phyloP scores from a whole-genome alignment of 92 coral and sea anemone genomes.

The Porites cylindrica region DNA sequence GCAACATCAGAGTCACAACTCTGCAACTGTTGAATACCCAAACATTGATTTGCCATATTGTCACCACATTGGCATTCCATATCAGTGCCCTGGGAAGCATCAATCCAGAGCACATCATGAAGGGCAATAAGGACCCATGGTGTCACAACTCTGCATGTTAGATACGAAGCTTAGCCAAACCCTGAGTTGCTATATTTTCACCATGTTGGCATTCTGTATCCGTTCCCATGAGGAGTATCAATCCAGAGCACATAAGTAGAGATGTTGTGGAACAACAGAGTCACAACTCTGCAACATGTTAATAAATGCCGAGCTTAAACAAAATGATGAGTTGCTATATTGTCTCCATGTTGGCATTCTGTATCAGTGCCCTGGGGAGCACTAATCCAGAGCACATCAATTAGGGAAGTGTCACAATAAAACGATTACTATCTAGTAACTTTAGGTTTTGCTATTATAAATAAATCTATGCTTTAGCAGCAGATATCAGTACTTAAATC shows the following conservation, averaged over 20 bases:
- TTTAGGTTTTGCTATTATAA: too few relatives aligned
- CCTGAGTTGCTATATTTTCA: too few relatives aligned
- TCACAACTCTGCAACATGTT: conserved; percentile 67
- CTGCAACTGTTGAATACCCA: conserved; percentile 50
- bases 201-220: too few relatives aligned
- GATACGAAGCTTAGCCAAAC: too few relatives aligned
- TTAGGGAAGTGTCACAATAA: too few relatives aligned
- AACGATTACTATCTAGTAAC: too few relatives aligned
- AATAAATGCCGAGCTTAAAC: conserved; percentile 44
- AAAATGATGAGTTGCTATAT: neutral
- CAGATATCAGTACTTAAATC: too few relatives aligned
- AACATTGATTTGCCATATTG: neutral
- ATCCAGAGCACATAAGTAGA: neutral
- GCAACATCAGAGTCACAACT: conserved; percentile 58
- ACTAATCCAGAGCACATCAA: neutral
- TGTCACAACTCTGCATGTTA: too few relatives aligned
- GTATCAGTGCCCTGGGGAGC: neutral
- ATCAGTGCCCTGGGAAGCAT: neutral
- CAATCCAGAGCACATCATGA: neutral
- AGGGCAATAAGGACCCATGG: too few relatives aligned
- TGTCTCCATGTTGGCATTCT: conserved; percentile 1
- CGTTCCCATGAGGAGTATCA: too few relatives aligned
- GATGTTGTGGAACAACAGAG: conserved; percentile 71
- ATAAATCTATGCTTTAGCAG: too few relatives aligned
- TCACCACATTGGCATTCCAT: conserved; percentile 11